phyloP scores from a whole-genome alignment of 2,113 vertebrate species.

The Pseudopodoces humilis region DNA sequence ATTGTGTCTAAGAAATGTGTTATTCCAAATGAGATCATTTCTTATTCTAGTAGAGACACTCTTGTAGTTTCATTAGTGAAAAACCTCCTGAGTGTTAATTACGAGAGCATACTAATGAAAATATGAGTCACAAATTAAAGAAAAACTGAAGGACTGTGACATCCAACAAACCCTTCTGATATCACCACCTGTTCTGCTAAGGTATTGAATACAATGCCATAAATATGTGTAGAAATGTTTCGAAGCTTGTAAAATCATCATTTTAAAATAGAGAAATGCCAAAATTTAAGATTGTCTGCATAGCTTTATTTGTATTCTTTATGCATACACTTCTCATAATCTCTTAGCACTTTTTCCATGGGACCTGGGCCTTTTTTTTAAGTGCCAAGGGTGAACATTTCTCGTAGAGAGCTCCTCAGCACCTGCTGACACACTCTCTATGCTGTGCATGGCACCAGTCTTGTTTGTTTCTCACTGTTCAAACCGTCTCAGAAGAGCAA shows the following conservation, averaged over 20 bases:
- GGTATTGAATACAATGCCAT: neutral
- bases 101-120: neutral
- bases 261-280: neutral
- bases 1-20: neutral
- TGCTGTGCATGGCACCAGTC: neutral
- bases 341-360: neutral
- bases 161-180: neutral
- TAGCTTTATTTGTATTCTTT: neutral
- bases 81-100: conserved; percentile 2
- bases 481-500: neutral
- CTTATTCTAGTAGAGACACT: neutral
- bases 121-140: neutral
- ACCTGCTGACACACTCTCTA: neutral
- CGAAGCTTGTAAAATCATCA: neutral
- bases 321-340: neutral
- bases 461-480: conserved; percentile 22
- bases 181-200: neutral
- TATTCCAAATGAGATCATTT: neutral
- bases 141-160: neutral
- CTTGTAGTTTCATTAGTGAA: neutral
- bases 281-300: neutral
- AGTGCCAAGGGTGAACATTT: neutral
- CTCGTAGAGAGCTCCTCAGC: neutral
- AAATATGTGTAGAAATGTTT: neutral
- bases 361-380: neutral